Evolutionary conservation across 2,113 vertebrate genomes (phyloP).

Genomic region (Mixornis gularis): DNA sequence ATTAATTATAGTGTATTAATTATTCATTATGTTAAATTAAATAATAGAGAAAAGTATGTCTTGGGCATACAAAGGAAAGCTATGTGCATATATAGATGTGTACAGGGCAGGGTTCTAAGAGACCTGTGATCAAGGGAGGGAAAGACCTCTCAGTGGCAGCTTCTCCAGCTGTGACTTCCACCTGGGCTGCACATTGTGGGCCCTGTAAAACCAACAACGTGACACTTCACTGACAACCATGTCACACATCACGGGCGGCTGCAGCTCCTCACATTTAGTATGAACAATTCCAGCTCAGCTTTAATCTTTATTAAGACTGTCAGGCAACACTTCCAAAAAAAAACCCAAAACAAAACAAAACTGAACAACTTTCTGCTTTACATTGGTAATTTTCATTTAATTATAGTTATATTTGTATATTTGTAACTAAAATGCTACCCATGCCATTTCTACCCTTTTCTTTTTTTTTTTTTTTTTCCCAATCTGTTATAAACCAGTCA

Average conservation of each 20-base stretch:
- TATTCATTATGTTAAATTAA: not conserved
- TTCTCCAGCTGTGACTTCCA: conserved; percentile 15
- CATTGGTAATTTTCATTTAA: not conserved
- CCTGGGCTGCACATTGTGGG: not conserved
- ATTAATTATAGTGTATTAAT: not conserved
- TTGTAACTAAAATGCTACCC: not conserved
- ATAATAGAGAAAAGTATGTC: not conserved
- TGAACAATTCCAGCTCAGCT: not conserved
- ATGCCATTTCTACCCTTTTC: not conserved
- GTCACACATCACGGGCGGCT: not conserved
- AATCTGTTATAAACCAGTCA: not conserved
- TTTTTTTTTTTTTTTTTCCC: rapidly evolving
- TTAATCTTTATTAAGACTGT: not conserved
- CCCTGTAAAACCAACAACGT: not conserved
- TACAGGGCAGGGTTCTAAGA: not conserved
- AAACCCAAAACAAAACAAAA: not conserved
- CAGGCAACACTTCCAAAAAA: not conserved
- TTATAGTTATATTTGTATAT: not conserved
- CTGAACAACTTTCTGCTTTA: not conserved
- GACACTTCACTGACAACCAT: not conserved
- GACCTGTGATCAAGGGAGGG: not conserved
- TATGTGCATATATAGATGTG: not conserved
- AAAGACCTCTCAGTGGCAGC: not conserved
- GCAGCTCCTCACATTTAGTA: not conserved
- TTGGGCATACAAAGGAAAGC: not conserved